These are phyloP conservation scores for Dryoscopus gambensis DNA, from an alignment of 2,113 vertebrate species.

Conservation along the genomic window DNA sequence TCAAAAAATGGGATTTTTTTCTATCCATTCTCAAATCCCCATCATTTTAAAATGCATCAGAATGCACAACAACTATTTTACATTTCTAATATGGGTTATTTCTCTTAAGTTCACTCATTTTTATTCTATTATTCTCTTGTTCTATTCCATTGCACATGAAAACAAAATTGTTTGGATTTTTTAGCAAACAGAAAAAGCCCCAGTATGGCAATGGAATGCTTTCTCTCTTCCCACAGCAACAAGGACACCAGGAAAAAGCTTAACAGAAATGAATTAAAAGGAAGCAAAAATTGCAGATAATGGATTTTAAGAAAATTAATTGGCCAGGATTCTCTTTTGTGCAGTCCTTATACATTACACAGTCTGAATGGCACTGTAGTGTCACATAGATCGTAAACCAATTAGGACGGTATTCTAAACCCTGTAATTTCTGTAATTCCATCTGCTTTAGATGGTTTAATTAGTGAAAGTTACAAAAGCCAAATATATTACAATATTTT, in stretches of 20 bases:
- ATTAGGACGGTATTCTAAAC: constrained; percentile 80
- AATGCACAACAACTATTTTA: not conserved
- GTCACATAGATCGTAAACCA: constrained; percentile 81
- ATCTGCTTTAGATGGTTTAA: constrained; percentile 81
- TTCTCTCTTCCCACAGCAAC: not conserved
- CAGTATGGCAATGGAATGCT: not conserved
- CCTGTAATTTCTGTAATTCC: constrained; percentile 79
- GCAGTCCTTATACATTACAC: constrained; percentile 64
- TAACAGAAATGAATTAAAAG: not conserved
- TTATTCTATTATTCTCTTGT: not conserved
- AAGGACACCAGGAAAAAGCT: not conserved
- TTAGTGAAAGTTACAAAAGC: constrained; percentile 81
- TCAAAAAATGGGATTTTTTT: not conserved
- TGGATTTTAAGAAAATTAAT: constrained; percentile 73
- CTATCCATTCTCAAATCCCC: not conserved
- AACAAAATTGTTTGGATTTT: not conserved
- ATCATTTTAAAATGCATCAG: not conserved
- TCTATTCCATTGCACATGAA: not conserved
- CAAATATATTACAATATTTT: constrained; percentile 82
- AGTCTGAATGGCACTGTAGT: constrained; percentile 70
- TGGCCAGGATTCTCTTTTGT: constrained; percentile 61
- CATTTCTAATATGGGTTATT: not conserved
- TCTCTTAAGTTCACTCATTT: not conserved
- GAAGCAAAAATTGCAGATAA: constrained; percentile 35
- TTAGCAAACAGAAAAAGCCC: not conserved